Conservation (phyloP, 2,888 invertebrate species). For the Parasteatoda lunata region DNA sequence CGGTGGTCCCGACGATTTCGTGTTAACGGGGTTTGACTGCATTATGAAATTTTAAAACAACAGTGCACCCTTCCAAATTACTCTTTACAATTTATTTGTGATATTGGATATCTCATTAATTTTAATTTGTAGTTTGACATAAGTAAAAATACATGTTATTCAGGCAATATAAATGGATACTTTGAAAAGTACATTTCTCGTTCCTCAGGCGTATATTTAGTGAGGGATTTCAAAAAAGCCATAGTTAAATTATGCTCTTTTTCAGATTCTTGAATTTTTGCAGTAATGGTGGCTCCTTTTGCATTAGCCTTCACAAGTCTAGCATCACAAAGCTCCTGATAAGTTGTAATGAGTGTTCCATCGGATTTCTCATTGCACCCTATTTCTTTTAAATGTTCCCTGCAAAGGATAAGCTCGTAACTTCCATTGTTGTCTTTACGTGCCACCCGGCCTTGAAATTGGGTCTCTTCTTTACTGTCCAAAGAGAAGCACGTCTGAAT, state of each 20-base stretch:
- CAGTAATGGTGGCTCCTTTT: not conserved
- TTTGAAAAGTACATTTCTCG: not conserved
- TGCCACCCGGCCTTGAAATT: not conserved
- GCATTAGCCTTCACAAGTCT: not conserved
- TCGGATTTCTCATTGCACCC: not conserved
- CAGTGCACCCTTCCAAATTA: too few relatives aligned
- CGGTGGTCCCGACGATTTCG: too few relatives aligned
- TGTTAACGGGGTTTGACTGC: too few relatives aligned
- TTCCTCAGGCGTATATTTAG: not conserved
- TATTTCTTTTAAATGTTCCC: not conserved
- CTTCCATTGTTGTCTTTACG: not conserved
- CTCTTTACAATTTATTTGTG: too few relatives aligned
- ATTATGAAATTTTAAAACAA: too few relatives aligned
- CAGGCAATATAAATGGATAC: too few relatives aligned
- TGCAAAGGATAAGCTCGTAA: not conserved
- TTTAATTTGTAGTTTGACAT: too few relatives aligned
- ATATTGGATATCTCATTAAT: too few relatives aligned
- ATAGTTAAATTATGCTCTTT: not conserved
- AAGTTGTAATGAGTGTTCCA: not conserved
- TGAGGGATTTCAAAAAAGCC: not conserved
- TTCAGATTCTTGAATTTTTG: not conserved
- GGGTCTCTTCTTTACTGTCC: not conserved
- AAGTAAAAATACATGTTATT: too few relatives aligned
- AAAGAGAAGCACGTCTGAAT: not conserved
- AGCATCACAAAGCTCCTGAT: not conserved